Evolutionary conservation across 1,140 invertebrate genomes (phyloP).

Genomic region (Sweltsa coloradensis): DNA sequence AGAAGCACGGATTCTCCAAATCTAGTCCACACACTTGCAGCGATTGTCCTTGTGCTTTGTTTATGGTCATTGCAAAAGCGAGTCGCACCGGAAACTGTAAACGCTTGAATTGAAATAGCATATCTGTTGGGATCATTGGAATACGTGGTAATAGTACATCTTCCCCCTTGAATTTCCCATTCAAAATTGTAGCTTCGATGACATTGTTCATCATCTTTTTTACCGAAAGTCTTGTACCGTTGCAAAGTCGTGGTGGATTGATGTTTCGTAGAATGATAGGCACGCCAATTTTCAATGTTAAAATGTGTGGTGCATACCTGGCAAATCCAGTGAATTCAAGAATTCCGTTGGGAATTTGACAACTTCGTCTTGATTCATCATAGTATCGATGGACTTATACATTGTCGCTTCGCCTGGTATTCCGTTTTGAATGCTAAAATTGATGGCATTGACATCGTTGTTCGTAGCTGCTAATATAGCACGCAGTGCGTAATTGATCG

Average conservation of each 20-base stretch:
- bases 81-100: slow-evolving; percentile 31
- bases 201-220: slow-evolving; percentile 29
- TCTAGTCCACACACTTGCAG: slow-evolving; percentile 27
- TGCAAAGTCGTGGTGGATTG: slow-evolving; percentile 31
- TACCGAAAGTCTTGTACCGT: slow-evolving; percentile 30
- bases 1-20: slow-evolving; percentile 28
- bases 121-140: slow-evolving; percentile 28
- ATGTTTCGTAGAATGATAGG: slow-evolving; percentile 24
- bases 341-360: slow-evolving; percentile 7
- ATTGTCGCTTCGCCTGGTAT: slow-evolving; percentile 20
- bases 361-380: slow-evolving; percentile 5
- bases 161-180: slow-evolving; percentile 30
- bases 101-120: slow-evolving; percentile 30
- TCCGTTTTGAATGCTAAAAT: slow-evolving; percentile 21
- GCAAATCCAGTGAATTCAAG: slow-evolving; percentile 12
- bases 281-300: slow-evolving; percentile 7
- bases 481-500: too few species aligned
- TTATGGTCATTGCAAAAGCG: slow-evolving; percentile 39
- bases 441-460: slow-evolving; percentile 23
- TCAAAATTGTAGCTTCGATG: slow-evolving; percentile 32
- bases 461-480: slow-evolving; percentile 24
- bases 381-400: slow-evolving; percentile 7
- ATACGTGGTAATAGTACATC: slow-evolving; percentile 31
- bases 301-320: slow-evolving; percentile 23
- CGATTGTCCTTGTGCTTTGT: slow-evolving; percentile 39